Evolutionary conservation across 2,113 vertebrate species (phyloP), one percentile per base, ranked within the genome.

Genomic region (Donacobius atricapilla): DNA sequence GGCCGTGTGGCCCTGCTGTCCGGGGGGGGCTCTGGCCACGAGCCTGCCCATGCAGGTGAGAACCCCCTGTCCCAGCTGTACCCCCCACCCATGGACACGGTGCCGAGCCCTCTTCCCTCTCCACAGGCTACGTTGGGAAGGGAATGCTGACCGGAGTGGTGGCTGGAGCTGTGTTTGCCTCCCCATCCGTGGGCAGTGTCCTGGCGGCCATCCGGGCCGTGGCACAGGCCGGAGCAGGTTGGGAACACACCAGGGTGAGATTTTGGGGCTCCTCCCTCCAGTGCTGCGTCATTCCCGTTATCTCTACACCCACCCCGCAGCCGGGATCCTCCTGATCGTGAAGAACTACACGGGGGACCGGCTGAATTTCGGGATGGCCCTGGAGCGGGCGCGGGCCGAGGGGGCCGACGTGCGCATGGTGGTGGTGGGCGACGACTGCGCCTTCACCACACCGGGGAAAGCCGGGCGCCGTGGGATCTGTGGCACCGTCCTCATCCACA

Each of bases 311-410:
- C 24, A 0, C 19, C 71, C 63, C 10, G 2, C 87, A 98, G 98
- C 91, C 0, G 99, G 98, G 16, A 98, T 98, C 35, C 98, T 99
- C 30, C 98, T 99, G 71, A 98, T 99, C 0, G 99, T 99, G 77
- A 99, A 99, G 98, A 99, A 99, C 97, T 99, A 99, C 98, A 99
- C 99, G 0, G 99, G 99, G 15, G 99, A 99, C 86, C 98, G 99
- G 4, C 98, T 99, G 39, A 99, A 99, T 97, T 99, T 99, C 0
- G 99, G 99, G 28, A 68, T 99, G 90, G 99, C 99, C 1, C 96
- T 98, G 31, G 99, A 99, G 95, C 98, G 98, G 95, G 99, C 99
- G 5, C 98, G 93, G 53, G 97, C 97, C 0, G 98, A 98, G 28
- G 99, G 98, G 3, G 94, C 98, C 1, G 27, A 93, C 0, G 98